Conservation (phyloP, 1,140 invertebrate species). For the Leptoteleia sp. region DNA sequence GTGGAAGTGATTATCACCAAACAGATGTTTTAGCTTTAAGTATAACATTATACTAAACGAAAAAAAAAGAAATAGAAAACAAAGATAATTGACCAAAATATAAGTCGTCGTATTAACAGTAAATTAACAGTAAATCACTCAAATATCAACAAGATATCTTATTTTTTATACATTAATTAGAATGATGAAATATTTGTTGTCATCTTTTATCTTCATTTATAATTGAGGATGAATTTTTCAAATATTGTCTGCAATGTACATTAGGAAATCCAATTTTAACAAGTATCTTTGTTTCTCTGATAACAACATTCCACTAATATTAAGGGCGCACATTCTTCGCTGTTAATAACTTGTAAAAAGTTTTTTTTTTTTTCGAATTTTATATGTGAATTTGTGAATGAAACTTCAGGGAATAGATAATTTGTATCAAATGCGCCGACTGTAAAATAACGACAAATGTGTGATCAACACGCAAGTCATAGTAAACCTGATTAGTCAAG, state of each 20-base stretch:
- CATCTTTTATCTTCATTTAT: not conserved
- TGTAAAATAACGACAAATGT: constrained; percentile 27
- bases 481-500: constrained; percentile 37
- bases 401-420: constrained; percentile 7
- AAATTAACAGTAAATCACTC: constrained; percentile 14
- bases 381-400: constrained; percentile 2
- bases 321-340: not conserved
- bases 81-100: constrained; percentile 18
- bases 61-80: constrained; percentile 17
- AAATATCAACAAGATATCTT: constrained; percentile 21
- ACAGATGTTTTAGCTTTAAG: constrained; percentile 44
- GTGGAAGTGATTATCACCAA: constrained; percentile 16
- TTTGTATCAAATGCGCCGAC: not conserved
- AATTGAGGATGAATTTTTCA: no score
- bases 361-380: constrained; percentile 5
- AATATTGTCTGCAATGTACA: no score
- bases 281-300: constrained; percentile 11
- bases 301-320: constrained; percentile 17
- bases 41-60: constrained; percentile 26
- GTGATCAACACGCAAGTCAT: constrained; percentile 16
- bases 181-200: constrained; percentile 1
- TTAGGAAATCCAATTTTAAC: not conserved
- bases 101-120: constrained; percentile 3
- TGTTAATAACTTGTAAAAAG: constrained; percentile 5
- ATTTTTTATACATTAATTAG: not conserved